A percentile compares a stretch with the other conserved stretches of the same genome.
These are phyloP conservation scores for Dolichallabes microphthalmus DNA, from an alignment of 2,113 vertebrate species.

Conservation along the genomic window DNA sequence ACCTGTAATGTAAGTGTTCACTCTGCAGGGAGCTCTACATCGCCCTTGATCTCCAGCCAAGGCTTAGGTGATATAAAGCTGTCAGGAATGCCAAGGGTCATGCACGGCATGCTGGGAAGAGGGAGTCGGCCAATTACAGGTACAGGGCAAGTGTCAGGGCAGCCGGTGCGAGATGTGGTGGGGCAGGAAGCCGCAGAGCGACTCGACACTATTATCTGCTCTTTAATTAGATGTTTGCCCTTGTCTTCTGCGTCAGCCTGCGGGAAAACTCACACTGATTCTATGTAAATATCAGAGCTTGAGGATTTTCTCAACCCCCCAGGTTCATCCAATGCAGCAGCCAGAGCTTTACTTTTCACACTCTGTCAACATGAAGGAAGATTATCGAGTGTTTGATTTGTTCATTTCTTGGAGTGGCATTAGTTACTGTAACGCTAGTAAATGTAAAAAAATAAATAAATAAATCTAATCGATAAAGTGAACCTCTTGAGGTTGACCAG, in stretches of 20 bases:
- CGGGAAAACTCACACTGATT: slow-evolving; percentile 6
- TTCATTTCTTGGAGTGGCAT: neutral
- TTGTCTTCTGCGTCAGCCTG: slow-evolving; percentile 19
- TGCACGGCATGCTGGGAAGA: neutral
- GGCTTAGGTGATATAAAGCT: slow-evolving; percentile 29
- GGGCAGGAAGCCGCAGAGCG: slow-evolving; percentile 19
- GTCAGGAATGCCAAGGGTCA: slow-evolving; percentile 34
- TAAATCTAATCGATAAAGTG: neutral
- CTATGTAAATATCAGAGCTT: slow-evolving; percentile 39
- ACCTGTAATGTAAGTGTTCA: slow-evolving; percentile 17
- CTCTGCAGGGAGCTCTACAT: slow-evolving; percentile 31
- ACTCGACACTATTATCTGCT: slow-evolving; percentile 44
- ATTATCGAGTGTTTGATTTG: neutral
- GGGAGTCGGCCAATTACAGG: slow-evolving; percentile 15
- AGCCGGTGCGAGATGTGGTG: neutral
- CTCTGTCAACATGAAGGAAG: slow-evolving; percentile 7
- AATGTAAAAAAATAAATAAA: neutral
- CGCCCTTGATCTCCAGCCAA: slow-evolving; percentile 6
- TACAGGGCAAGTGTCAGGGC: slow-evolving; percentile 21
- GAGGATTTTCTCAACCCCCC: slow-evolving; percentile 21
- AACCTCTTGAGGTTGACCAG: neutral
- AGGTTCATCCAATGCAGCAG: slow-evolving; percentile 5
- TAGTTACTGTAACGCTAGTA: neutral
- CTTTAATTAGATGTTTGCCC: slow-evolving; percentile 48
- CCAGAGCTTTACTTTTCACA: slow-evolving; percentile 13